Evolutionary conservation across 2,888 invertebrate species (phyloP), one percentile per base, ranked within the genome.

Genomic region (Lasioglossum zephyrum): DNA sequence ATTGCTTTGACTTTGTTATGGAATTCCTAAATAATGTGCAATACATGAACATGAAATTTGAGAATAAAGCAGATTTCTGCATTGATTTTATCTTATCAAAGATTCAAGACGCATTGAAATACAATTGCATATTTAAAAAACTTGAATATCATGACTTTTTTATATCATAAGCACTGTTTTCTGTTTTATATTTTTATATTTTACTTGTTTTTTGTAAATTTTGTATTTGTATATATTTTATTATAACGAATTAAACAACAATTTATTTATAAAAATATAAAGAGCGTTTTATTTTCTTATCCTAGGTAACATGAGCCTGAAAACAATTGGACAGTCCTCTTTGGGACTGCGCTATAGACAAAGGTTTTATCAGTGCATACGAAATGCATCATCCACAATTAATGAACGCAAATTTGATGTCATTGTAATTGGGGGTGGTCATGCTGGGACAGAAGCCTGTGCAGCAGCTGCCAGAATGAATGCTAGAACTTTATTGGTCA

Each of bases 381-480:
- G 86, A 83, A 77, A 79, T 84, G 0, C 89, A 39, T 73, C 88
- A 6, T 72, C 81, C 36, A 77, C 16, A 18, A 82, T 82, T 41
- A 66, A 82, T 79, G 69, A 83, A 57, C 53, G 88, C 47, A 93
- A 93, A 75, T 96, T 95, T 91, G 98, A 98, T 96, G 98, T 98
- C 0, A 96, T 98, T 89, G 97, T 98, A 72, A 97, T 98, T 91
- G 98, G 98, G 22, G 98, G 98, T 8, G 98, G 98, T 0, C 99
- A 99, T 96, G 98, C 98, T 13, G 99, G 99, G 22, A 97, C 97
- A 9, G 98, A 99, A 95, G 98, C 98, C 2, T 98, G 97, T 92
- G 96, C 97, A 69, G 98, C 98, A 6, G 96, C 98, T 2, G 97
- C 98, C 1, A 96, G 98, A 92, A 98, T 98, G 97, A 98, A 98